Evolutionary conservation across 2,113 vertebrate genomes (phyloP).

Genomic region (Synchiropus splendidus): DNA sequence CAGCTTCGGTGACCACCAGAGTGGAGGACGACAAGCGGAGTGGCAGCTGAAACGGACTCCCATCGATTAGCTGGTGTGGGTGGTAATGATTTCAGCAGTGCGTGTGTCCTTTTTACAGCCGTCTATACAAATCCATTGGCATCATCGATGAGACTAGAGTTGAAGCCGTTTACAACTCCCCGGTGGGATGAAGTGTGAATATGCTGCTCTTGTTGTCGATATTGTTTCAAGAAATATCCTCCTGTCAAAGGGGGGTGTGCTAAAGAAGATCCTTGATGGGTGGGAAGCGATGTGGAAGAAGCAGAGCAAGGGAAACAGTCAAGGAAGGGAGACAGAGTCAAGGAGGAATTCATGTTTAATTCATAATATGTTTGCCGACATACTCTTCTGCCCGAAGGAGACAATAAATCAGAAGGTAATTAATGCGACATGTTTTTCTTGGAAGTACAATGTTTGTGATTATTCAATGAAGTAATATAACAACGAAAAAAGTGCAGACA

Average conservation of each 20-base stretch:
- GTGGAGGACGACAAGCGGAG: conserved; percentile 13
- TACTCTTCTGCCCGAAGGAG: too few relatives aligned
- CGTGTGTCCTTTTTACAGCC: conserved; percentile 31
- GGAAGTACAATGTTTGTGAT: too few relatives aligned
- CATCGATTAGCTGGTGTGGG: conserved; percentile 36
- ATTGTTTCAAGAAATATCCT: conserved; percentile 26
- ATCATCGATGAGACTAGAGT: conserved; percentile 34
- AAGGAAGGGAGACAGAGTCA: too few relatives aligned
- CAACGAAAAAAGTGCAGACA: too few relatives aligned
- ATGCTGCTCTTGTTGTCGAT: conserved; percentile 33
- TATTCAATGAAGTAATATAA: too few relatives aligned
- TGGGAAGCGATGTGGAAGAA: conserved; percentile 6
- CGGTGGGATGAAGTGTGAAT: conserved; percentile 38
- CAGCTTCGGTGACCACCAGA: conserved; percentile 17
- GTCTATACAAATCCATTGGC: conserved; percentile 43
- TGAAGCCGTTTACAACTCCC: conserved; percentile 40
- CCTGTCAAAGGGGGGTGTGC: conserved; percentile 14
- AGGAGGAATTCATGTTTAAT: too few relatives aligned
- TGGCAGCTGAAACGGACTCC: background rate
- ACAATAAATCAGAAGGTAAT: too few relatives aligned
- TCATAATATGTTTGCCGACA: too few relatives aligned
- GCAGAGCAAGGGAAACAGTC: too few relatives aligned
- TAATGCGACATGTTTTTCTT: too few relatives aligned
- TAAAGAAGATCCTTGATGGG: conserved; percentile 1
- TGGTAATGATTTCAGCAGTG: conserved; percentile 39